Percentiles rank a stretch among this genome's conserved stretches.
phyloP scores from a whole-genome alignment of 2,888 invertebrate genomes.

The Pardosa pseudoannulata region DNA sequence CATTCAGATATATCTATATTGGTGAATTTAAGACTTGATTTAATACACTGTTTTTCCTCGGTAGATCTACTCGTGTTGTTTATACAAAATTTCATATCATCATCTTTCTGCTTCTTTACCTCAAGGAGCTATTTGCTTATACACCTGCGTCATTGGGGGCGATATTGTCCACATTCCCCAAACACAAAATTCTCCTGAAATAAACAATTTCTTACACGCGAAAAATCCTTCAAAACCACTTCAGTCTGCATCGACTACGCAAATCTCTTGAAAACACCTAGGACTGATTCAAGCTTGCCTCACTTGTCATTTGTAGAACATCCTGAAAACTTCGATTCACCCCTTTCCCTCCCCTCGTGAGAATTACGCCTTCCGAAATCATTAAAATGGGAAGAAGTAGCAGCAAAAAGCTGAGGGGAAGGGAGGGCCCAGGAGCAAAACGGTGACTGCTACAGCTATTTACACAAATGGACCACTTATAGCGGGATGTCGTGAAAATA shows the following conservation, averaged over 20 bases:
- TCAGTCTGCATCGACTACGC: not conserved
- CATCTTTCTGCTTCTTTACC: no score
- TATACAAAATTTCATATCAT: no score
- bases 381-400: conserved; percentile 42
- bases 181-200: not conserved
- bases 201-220: not conserved
- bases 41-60: no score
- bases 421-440: conserved; percentile 4
- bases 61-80: no score
- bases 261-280: conserved; percentile 19
- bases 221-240: not conserved
- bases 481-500: conserved; percentile 25
- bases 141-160: no score
- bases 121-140: no score
- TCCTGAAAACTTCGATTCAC: conserved; percentile 10
- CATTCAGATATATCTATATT: no score
- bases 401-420: not conserved
- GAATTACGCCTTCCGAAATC: conserved; percentile 43
- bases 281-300: conserved; percentile 19
- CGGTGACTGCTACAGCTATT: conserved; percentile 27
- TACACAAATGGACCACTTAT: conserved; percentile 55
- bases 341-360: conserved; percentile 5
- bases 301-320: conserved; percentile 33
- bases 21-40: no score
- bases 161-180: no score